Evolutionary conservation across 2,113 vertebrate species (phyloP).

Genomic region (Atrichornis clamosus): DNA sequence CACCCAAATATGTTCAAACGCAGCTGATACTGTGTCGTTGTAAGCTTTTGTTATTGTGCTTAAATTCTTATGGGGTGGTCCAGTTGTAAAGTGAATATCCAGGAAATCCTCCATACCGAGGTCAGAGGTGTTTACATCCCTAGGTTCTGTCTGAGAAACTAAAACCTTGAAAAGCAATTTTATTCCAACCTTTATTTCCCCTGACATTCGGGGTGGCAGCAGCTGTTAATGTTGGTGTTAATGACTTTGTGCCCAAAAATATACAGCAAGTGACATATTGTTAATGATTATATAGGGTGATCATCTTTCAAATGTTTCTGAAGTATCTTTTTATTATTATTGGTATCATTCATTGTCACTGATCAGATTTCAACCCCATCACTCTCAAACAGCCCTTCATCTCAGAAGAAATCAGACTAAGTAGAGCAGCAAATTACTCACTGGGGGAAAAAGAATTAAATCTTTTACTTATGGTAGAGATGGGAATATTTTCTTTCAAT

Average conservation of each 20-base stretch:
- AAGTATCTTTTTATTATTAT: background rate
- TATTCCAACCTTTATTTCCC: background rate
- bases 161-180: background rate
- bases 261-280: background rate
- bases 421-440: background rate
- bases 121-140: background rate
- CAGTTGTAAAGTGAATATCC: background rate
- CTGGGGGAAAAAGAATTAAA: background rate
- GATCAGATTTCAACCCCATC: background rate
- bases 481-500: background rate
- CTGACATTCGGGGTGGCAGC: background rate
- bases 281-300: constrained; percentile 27
- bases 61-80: background rate
- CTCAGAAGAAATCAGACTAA: background rate
- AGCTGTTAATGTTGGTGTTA: constrained; percentile 15
- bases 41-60: background rate
- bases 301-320: constrained; percentile 19
- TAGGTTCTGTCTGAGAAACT: background rate
- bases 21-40: background rate
- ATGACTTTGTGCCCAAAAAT: background rate
- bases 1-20: background rate
- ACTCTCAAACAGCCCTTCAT: background rate
- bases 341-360: background rate
- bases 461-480: background rate
- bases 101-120: background rate